phyloP scores from a whole-genome alignment of 2,113 vertebrate species.

The Vulpes vulpes region DNA sequence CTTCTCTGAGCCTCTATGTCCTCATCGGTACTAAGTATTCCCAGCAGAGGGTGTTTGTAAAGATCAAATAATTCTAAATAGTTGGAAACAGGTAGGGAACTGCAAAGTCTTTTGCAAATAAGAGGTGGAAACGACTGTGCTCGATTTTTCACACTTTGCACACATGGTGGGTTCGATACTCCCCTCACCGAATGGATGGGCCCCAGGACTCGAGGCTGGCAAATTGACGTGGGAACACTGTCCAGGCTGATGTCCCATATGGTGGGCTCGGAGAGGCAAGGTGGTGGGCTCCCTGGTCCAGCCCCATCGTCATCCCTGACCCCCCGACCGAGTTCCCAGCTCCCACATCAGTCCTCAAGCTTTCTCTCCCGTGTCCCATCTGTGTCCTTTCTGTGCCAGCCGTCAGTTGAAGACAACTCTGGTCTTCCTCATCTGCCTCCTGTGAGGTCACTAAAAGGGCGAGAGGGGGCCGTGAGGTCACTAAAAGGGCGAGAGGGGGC shows the following conservation, averaged over 20 bases:
- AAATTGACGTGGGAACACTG: background rate
- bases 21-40: slow-evolving; percentile 31
- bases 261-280: background rate
- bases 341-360: background rate
- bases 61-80: slow-evolving; percentile 57
- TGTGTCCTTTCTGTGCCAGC: background rate
- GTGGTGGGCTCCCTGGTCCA: background rate
- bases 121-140: background rate
- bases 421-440: slow-evolving; percentile 22
- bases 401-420: background rate
- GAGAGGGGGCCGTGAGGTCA: background rate
- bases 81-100: background rate
- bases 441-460: slow-evolving; percentile 6
- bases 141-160: background rate
- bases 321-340: background rate
- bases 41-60: slow-evolving; percentile 19
- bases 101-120: slow-evolving; percentile 15
- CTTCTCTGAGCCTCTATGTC: slow-evolving; percentile 62
- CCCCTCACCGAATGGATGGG: background rate
- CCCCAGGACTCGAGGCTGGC: background rate
- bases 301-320: background rate
- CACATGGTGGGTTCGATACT: background rate
- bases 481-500: slow-evolving; percentile 20
- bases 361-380: background rate
- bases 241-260: too few species aligned